These are phyloP conservation scores for Diaphora mendica DNA, from an alignment of 2,888 invertebrate species.

Conservation along the genomic window DNA sequence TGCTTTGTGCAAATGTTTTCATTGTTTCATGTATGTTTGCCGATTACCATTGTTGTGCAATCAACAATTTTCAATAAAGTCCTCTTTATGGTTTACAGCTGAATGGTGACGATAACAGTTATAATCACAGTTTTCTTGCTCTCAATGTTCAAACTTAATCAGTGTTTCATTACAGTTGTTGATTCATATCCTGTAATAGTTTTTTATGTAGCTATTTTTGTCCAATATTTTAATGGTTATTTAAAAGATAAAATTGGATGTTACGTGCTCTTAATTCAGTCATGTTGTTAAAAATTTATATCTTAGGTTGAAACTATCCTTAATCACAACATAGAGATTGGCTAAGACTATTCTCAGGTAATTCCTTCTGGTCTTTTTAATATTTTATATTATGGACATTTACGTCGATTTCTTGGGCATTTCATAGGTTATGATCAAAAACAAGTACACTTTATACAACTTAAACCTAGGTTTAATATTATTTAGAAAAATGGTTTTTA, in stretches of 20 bases:
- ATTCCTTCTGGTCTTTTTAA: background rate
- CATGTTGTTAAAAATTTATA: background rate
- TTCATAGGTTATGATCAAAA: background rate
- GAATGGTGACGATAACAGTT: constrained; percentile 70
- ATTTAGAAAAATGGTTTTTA: background rate
- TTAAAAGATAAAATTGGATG: background rate
- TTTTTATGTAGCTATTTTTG: constrained; percentile 20
- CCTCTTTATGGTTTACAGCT: constrained; percentile 73
- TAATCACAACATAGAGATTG: background rate
- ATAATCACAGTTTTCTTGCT: constrained; percentile 57
- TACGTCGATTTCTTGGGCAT: too few species aligned
- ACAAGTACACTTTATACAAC: background rate
- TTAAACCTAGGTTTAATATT: background rate
- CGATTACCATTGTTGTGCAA: constrained; percentile 80
- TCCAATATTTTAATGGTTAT: constrained; percentile 7
- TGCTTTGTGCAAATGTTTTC: constrained; percentile 67
- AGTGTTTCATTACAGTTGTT: constrained; percentile 71
- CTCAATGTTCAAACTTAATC: constrained; percentile 68
- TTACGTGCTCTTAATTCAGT: background rate
- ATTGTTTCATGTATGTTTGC: constrained; percentile 76
- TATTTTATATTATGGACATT: background rate
- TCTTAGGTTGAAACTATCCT: background rate
- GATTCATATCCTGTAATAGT: constrained; percentile 66
- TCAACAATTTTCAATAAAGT: constrained; percentile 83
- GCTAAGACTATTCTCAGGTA: background rate